These are phyloP conservation scores for Tenthredo notha DNA, from an alignment of 2,888 invertebrate species.

Conservation along the genomic window DNA sequence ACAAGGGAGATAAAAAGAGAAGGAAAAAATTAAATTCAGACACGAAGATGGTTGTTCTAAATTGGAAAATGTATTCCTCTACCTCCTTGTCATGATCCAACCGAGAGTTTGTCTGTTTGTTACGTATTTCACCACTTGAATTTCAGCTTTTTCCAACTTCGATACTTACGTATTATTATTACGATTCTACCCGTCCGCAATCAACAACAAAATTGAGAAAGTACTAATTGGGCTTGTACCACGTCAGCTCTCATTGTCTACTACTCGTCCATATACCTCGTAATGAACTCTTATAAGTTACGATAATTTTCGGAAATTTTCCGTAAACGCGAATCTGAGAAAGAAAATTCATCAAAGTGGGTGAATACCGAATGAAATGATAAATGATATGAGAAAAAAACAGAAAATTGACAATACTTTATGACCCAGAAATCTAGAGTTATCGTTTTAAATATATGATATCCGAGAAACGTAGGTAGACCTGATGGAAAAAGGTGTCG, in stretches of 20 bases:
- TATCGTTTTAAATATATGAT: too few species aligned
- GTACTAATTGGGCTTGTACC: slow-evolving; percentile 14
- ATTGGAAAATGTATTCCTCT: slow-evolving; percentile 32
- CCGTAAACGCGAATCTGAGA: background rate
- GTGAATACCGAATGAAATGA: background rate
- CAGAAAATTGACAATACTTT: too few species aligned
- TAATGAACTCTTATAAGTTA: background rate
- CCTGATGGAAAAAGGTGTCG: background rate
- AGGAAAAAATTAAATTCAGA: background rate
- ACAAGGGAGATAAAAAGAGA: background rate
- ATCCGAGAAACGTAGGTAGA: too few species aligned
- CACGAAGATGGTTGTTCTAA: slow-evolving; percentile 11
- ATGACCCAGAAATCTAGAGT: too few species aligned
- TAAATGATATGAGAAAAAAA: background rate
- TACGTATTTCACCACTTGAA: slow-evolving; percentile 21
- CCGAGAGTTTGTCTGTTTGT: background rate
- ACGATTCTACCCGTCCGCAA: background rate
- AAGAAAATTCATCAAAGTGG: background rate
- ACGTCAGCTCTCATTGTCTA: background rate
- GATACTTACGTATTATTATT: slow-evolving; percentile 18
- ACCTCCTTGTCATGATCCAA: background rate
- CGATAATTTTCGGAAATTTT: background rate
- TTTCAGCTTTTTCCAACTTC: slow-evolving; percentile 8
- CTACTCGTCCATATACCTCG: background rate
- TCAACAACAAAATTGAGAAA: slow-evolving; percentile 8